Base-by-base conservation (phyloP, 1,140 invertebrate genomes). In the Hylaeus volcanicus region DNA sequence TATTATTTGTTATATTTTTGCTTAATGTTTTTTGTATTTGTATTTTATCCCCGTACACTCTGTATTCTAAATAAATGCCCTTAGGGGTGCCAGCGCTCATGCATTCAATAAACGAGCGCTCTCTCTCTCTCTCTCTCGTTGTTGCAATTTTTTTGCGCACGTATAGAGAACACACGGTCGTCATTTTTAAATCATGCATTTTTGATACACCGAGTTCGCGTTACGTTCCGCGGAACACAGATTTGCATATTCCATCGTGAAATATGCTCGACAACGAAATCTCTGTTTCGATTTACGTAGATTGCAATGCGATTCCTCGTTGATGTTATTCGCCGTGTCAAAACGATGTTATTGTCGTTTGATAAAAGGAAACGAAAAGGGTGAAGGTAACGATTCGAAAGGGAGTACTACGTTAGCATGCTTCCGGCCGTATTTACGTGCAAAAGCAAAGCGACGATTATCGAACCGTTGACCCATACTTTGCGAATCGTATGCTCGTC, bases 241-340 rank as follows among this genome's bases (percentile, higher is more conserved):
- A 87, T 86, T 86, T 86, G 74, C 85, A 84, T 84, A 84, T 84
- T 79, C 56, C 69, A 65, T 63, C 73, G 63, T 74, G 68, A 76
- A 66, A 69, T 81, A 74, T 51, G 72, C 51, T 51, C 45, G 14
- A 39, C 79, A 37, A 69, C 43, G 63, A 78, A 84, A 84, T 79
- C 78, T 83, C 70, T 60, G 63, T 58, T 75, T 58, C 85, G 72
- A 75, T 86, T 86, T 78, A 64, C 66, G 65, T 53, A 70, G 78
- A 84, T 87, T 81, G 81, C 81, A 53, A 61, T 43, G 64, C 64
- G 60, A 72, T 75, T 71, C 48, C 48, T 60, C 55, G 63, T 65
- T 68, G 43, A 53, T 72, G 81, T 76, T 51, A 81, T 63, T 51
- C 63, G 58, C 5, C 37, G 58, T 53, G 48, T 55, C 63, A 74